phyloP scores from a whole-genome alignment of 2,888 invertebrate genomes.

The Eurois occulta region DNA sequence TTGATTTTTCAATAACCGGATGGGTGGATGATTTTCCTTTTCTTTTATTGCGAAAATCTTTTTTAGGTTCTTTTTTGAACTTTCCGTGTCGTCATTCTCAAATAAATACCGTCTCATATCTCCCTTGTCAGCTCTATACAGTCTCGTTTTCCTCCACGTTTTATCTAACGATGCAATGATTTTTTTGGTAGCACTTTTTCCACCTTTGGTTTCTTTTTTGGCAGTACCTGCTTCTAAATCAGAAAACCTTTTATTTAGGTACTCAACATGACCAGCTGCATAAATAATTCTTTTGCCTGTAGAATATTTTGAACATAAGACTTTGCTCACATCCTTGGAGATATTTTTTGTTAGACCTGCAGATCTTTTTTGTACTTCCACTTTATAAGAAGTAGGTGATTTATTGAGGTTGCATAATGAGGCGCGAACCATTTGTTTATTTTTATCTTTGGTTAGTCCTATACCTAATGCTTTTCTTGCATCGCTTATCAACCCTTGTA shows the following conservation, averaged over 20 bases:
- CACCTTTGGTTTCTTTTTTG: neutral
- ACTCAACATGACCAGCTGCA: neutral
- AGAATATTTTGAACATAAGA: neutral
- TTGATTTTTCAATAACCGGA: neutral
- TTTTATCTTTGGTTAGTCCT: neutral
- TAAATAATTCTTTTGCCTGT: neutral
- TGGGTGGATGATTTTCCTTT: constrained; percentile 9
- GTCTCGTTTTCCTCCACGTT: neutral
- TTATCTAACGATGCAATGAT: neutral
- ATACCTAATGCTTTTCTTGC: neutral
- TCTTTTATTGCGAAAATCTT: neutral
- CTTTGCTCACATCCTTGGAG: neutral
- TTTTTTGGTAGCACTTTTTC: neutral
- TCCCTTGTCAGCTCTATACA: no score
- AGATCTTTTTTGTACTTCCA: neutral
- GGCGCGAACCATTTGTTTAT: neutral
- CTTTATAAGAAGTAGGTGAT: neutral
- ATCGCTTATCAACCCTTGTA: constrained; percentile 7
- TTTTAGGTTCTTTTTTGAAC: neutral
- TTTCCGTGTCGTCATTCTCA: neutral
- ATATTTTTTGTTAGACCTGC: neutral
- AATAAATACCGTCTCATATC: neutral
- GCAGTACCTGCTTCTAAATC: neutral
- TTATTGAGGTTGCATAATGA: constrained; percentile 11
- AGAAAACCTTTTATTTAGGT: neutral